These are phyloP conservation scores for Camponotus vicinus DNA, from an alignment of 1,140 invertebrate genomes.

Conservation along the genomic window DNA sequence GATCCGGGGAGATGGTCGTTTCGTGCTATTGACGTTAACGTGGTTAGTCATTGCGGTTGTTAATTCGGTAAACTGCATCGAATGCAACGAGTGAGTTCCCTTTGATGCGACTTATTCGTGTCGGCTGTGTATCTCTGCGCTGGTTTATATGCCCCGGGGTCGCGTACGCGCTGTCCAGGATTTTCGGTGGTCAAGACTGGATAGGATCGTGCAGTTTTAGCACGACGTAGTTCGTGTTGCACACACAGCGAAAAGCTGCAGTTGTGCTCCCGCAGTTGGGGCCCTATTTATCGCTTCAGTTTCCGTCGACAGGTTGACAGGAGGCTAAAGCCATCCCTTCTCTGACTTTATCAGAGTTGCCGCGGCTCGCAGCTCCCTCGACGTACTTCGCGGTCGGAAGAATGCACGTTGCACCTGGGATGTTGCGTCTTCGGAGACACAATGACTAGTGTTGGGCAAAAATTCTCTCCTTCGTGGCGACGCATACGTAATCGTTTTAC, in stretches of 20 bases:
- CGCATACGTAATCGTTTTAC: slow-evolving; percentile 48
- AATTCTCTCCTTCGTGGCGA: slow-evolving; percentile 32
- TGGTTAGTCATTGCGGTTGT: slow-evolving; percentile 48
- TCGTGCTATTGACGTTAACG: slow-evolving; percentile 39
- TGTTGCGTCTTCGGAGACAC: slow-evolving; percentile 31
- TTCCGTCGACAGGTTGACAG: slow-evolving; percentile 50
- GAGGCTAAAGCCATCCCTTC: slow-evolving; percentile 23
- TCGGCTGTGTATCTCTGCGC: not conserved
- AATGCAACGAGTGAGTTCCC: slow-evolving; percentile 28
- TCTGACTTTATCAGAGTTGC: slow-evolving; percentile 50
- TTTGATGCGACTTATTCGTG: slow-evolving; percentile 55
- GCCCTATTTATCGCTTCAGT: slow-evolving; percentile 54
- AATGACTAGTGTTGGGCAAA: slow-evolving; percentile 45
- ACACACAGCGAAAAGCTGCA: not conserved
- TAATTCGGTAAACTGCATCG: slow-evolving; percentile 50
- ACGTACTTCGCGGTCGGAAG: slow-evolving; percentile 47
- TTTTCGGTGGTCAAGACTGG: slow-evolving; percentile 35
- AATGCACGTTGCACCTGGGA: slow-evolving; percentile 44
- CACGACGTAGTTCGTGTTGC: slow-evolving; percentile 26
- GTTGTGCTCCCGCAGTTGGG: not conserved
- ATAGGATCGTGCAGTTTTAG: slow-evolving; percentile 29
- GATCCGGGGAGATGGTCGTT: not conserved
- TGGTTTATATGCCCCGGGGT: slow-evolving; percentile 31
- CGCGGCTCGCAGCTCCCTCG: slow-evolving; percentile 1
- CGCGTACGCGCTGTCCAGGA: not conserved